A percentile compares a stretch with the other conserved stretches of the same genome.
Conservation (phyloP, 23 tunicate genomes). For the Ascidia mentula region DNA sequence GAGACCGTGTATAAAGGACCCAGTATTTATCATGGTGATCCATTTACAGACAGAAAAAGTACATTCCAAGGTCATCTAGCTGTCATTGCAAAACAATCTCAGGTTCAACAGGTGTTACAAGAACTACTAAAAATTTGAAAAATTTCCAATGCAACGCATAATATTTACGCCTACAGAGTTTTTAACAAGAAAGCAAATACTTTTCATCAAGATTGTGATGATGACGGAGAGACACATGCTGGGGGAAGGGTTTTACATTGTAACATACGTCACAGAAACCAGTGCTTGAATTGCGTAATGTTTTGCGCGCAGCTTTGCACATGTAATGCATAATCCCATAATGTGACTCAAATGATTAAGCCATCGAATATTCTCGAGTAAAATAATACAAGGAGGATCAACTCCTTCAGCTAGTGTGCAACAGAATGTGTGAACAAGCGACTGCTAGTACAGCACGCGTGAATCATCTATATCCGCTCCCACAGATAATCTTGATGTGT, state of each 20-base stretch:
- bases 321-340: no score
- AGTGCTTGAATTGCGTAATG: no score
- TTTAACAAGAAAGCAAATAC: conserved; percentile 2
- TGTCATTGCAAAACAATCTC: conserved; percentile 8
- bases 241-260: not conserved
- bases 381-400: no score
- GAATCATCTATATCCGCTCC: no score
- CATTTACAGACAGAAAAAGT: conserved; percentile 75
- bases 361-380: no score
- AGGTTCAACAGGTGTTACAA: conserved; percentile 36
- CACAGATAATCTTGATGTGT: no score
- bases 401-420: no score
- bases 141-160: conserved; percentile 89
- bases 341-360: no score
- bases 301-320: no score
- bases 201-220: not conserved
- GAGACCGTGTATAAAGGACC: not conserved
- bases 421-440: no score
- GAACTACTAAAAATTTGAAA: conserved; percentile 61
- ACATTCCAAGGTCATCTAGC: conserved; percentile 93
- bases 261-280: no score
- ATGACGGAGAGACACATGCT: not conserved
- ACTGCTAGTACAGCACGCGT: no score
- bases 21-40: conserved; percentile 73
- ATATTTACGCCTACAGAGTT: conserved; percentile 70